A percentile compares a stretch with the other conserved stretches of the same genome.
phyloP scores from a whole-genome alignment of 2,888 invertebrate species.

The Drosophila birchii region DNA sequence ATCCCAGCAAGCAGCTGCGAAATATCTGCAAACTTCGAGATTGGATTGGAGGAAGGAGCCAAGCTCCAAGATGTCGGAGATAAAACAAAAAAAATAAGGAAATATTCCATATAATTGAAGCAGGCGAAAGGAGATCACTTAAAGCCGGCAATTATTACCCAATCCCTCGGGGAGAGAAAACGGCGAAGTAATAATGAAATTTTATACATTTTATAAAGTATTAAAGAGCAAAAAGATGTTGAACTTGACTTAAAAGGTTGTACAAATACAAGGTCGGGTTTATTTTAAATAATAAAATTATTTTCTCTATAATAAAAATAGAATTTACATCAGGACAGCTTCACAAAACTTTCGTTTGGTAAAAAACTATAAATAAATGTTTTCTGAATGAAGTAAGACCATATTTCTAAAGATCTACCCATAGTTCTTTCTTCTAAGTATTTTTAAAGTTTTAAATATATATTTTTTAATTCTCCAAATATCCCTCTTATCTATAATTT shows the following conservation, averaged over 20 bases:
- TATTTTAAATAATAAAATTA: too few relatives aligned
- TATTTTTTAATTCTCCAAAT: neutral
- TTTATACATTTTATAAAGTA: constrained; percentile 20
- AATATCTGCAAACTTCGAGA: neutral
- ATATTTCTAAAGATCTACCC: too few relatives aligned
- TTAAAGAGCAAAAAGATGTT: neutral
- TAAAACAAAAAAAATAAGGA: constrained; percentile 27
- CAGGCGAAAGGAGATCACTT: constrained; percentile 33
- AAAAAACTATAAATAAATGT: too few relatives aligned
- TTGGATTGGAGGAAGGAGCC: neutral
- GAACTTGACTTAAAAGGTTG: neutral
- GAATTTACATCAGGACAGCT: neutral
- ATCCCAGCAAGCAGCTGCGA: constrained; percentile 45
- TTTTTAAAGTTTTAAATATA: too few relatives aligned
- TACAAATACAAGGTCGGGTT: neutral
- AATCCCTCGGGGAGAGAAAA: constrained; percentile 15
- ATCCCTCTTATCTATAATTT: constrained; percentile 12
- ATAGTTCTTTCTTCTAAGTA: too few relatives aligned
- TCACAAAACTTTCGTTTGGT: too few relatives aligned
- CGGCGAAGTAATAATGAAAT: constrained; percentile 15
- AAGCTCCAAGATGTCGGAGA: constrained; percentile 31
- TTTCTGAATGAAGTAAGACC: too few relatives aligned
- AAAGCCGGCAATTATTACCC: constrained; percentile 23
- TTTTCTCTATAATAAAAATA: too few relatives aligned
- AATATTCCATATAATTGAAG: constrained; percentile 30